Percentiles rank a stretch among this genome's conserved stretches.
phyloP scores from a whole-genome alignment of 2,888 invertebrate species.

The Andrena haemorrhoa region DNA sequence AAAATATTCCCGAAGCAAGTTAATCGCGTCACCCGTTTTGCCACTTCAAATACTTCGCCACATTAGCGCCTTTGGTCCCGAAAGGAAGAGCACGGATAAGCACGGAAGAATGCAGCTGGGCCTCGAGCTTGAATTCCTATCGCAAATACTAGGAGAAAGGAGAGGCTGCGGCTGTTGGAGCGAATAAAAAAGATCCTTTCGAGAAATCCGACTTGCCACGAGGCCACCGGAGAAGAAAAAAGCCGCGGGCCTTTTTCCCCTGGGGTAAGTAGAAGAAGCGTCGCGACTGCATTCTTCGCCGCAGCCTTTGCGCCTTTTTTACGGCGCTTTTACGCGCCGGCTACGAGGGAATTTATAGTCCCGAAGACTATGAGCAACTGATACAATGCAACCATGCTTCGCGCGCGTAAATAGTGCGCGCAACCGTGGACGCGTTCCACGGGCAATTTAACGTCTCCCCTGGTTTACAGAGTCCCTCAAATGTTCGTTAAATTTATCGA shows the following conservation, averaged over 20 bases:
- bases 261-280: constrained; percentile 7
- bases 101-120: neutral
- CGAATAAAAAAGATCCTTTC: constrained; percentile 22
- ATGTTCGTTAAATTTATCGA: constrained; percentile 9
- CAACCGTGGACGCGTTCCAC: constrained; percentile 16
- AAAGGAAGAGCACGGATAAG: neutral
- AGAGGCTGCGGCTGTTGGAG: neutral
- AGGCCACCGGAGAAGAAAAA: constrained; percentile 25
- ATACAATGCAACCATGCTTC: constrained; percentile 42
- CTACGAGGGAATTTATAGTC: constrained; percentile 54
- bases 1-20: too few relatives aligned
- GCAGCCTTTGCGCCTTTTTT: constrained; percentile 48
- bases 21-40: too few relatives aligned
- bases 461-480: neutral
- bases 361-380: constrained; percentile 34
- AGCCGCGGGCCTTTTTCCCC: constrained; percentile 20
- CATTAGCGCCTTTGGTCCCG: neutral
- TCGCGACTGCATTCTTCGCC: constrained; percentile 48
- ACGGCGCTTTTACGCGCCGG: constrained; percentile 59
- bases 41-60: too few relatives aligned
- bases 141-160: neutral
- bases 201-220: constrained; percentile 12
- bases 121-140: neutral
- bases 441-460: constrained; percentile 17
- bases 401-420: constrained; percentile 45